These are phyloP conservation scores for Coelopa frigida DNA, from an alignment of 1,140 invertebrate genomes.

Conservation along the genomic window DNA sequence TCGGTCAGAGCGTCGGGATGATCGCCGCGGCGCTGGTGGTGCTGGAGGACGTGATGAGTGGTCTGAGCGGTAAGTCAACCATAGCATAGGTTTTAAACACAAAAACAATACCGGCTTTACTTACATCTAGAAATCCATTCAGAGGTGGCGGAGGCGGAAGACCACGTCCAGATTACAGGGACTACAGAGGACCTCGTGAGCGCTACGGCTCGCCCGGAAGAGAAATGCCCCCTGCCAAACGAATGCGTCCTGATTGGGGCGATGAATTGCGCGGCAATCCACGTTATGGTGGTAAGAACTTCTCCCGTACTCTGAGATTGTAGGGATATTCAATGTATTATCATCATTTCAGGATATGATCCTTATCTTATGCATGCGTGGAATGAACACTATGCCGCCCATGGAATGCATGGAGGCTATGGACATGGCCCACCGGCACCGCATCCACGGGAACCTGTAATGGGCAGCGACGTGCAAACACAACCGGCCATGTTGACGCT, in stretches of 20 bases:
- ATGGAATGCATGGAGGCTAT: conserved; percentile 43
- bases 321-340: background rate
- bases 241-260: conserved; percentile 70
- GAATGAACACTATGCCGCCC: conserved; percentile 42
- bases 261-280: conserved; percentile 45
- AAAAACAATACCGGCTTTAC: conserved; percentile 1
- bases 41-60: conserved; percentile 61
- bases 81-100: background rate
- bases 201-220: conserved; percentile 67
- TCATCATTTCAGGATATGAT: conserved; percentile 27
- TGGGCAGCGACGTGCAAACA: conserved; percentile 44
- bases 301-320: background rate
- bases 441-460: conserved; percentile 20
- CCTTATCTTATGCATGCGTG: conserved; percentile 40
- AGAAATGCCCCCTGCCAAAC: conserved; percentile 73
- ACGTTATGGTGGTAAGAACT: conserved; percentile 43
- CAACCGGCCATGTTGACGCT: conserved; percentile 95
- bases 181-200: conserved; percentile 55
- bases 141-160: conserved; percentile 38
- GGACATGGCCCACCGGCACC: conserved; percentile 26
- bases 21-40: conserved; percentile 46
- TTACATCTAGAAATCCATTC: conserved; percentile 35
- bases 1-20: conserved; percentile 63
- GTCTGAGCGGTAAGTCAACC: conserved; percentile 53
- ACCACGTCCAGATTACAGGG: conserved; percentile 60